Evolutionary conservation across 2,797 vertebrate genomes (phyloP).

Genomic region (Intellagama lesueurii): DNA sequence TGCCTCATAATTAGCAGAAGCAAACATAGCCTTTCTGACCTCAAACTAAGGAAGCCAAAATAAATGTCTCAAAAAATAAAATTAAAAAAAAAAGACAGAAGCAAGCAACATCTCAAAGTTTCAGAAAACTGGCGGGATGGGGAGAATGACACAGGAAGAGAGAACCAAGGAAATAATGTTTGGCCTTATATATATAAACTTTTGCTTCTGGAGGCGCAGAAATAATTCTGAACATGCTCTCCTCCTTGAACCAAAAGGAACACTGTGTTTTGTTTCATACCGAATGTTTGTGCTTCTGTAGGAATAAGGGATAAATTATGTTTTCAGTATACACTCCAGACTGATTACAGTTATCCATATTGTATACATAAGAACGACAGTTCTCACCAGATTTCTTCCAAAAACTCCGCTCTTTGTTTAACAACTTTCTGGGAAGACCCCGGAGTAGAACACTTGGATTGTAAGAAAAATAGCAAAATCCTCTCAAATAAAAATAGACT

Average conservation of each 20-base stretch:
- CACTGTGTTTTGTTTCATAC: background rate
- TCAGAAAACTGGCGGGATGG: background rate
- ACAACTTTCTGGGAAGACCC: background rate
- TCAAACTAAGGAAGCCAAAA: slow-evolving; percentile 5
- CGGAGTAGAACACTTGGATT: background rate
- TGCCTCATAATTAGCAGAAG: slow-evolving; percentile 17
- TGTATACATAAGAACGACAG: background rate
- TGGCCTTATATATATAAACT: background rate
- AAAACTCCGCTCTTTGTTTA: background rate
- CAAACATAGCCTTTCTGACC: slow-evolving; percentile 42
- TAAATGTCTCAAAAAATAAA: slow-evolving; percentile 14
- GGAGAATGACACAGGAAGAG: background rate
- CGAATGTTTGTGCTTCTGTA: background rate
- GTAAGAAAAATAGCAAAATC: background rate
- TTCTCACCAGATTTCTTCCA: background rate
- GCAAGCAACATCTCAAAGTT: slow-evolving; percentile 1
- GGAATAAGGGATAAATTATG: background rate
- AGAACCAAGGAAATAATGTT: background rate
- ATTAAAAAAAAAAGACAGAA: background rate
- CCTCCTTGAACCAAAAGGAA: background rate
- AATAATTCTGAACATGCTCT: background rate
- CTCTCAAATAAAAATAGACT: background rate
- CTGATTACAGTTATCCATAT: background rate
- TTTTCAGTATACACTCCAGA: background rate
- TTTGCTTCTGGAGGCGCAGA: background rate